These are phyloP conservation scores for Calycopis cecrops DNA, from an alignment of 1,140 invertebrate species.

Conservation along the genomic window DNA sequence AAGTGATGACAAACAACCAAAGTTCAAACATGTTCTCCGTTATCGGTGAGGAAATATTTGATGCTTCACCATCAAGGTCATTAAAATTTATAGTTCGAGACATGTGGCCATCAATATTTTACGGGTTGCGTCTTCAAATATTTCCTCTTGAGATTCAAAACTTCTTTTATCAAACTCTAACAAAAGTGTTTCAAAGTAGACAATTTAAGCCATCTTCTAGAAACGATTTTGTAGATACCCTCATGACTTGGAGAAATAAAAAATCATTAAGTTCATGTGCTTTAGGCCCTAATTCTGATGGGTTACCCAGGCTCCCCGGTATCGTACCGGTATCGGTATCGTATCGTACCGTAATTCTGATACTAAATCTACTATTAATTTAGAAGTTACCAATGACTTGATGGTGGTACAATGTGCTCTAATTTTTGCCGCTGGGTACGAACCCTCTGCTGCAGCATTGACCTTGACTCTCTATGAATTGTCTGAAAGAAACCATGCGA, in stretches of 20 bases:
- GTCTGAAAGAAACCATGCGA: conserved; percentile 25
- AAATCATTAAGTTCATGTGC: conserved; percentile 24
- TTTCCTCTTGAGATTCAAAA: conserved; percentile 24
- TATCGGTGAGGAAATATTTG: conserved; percentile 28
- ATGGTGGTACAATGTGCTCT: conserved; percentile 26
- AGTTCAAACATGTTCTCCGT: conserved; percentile 22
- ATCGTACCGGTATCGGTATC: too few relatives aligned
- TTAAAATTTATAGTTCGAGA: conserved; percentile 22
- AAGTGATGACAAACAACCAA: conserved; percentile 22
- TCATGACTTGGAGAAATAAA: conserved; percentile 26
- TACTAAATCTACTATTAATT: conserved; percentile 9
- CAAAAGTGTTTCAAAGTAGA: conserved; percentile 23
- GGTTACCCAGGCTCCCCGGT: too few relatives aligned
- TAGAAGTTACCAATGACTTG: conserved; percentile 26
- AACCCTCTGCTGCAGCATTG: conserved; percentile 29
- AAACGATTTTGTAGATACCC: conserved; percentile 33
- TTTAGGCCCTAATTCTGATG: conserved; percentile 15
- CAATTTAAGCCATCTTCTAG: conserved; percentile 17
- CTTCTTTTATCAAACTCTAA: conserved; percentile 29
- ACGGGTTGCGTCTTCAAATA: conserved; percentile 23
- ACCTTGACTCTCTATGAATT: conserved; percentile 31
- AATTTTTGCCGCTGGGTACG: conserved; percentile 33
- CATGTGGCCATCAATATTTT: conserved; percentile 34
- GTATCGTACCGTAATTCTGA: too few relatives aligned
- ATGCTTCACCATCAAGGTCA: conserved; percentile 20